These are phyloP conservation scores for Pollimyrus isidori DNA, from an alignment of 2,113 vertebrate genomes.

Conservation along the genomic window DNA sequence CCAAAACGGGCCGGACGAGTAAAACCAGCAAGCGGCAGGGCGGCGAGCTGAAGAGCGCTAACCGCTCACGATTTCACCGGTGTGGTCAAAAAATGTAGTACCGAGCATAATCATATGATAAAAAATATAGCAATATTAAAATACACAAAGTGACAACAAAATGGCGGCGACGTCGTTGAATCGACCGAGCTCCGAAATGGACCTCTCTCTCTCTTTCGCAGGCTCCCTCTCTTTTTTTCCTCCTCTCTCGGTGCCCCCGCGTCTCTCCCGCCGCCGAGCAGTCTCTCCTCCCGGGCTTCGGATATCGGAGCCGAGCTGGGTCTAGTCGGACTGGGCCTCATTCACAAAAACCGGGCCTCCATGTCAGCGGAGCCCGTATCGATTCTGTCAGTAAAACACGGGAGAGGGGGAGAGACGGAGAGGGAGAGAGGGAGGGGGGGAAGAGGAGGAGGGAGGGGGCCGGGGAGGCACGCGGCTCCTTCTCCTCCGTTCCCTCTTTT, in stretches of 20 bases:
- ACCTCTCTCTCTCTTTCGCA: constrained; percentile 54
- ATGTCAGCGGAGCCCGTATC: constrained; percentile 70
- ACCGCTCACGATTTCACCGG: constrained; percentile 23
- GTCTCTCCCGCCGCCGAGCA: constrained; percentile 42
- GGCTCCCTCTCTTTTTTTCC: constrained; percentile 30
- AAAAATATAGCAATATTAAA: constrained; percentile 43
- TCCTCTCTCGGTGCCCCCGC: constrained; percentile 40
- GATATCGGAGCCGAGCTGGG: constrained; percentile 60
- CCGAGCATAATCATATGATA: constrained; percentile 25
- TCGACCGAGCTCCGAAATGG: constrained; percentile 73
- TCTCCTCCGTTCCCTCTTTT: constrained; percentile 11
- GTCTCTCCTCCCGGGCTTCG: constrained; percentile 42
- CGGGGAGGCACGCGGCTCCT: constrained; percentile 20
- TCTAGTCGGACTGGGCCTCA: constrained; percentile 61
- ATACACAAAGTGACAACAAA: constrained; percentile 73
- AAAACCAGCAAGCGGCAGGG: neutral
- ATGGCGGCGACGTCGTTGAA: constrained; percentile 71
- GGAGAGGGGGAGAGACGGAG: constrained; percentile 46
- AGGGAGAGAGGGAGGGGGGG: constrained; percentile 23
- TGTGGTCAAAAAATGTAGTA: constrained; percentile 8
- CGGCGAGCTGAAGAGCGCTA: neutral
- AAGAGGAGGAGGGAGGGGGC: constrained; percentile 13
- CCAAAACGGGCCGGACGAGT: neutral
- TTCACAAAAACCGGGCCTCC: constrained; percentile 64
- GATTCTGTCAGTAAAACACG: constrained; percentile 68